Conservation (phyloP, 2,113 vertebrate species). For the Catagonus wagneri region DNA sequence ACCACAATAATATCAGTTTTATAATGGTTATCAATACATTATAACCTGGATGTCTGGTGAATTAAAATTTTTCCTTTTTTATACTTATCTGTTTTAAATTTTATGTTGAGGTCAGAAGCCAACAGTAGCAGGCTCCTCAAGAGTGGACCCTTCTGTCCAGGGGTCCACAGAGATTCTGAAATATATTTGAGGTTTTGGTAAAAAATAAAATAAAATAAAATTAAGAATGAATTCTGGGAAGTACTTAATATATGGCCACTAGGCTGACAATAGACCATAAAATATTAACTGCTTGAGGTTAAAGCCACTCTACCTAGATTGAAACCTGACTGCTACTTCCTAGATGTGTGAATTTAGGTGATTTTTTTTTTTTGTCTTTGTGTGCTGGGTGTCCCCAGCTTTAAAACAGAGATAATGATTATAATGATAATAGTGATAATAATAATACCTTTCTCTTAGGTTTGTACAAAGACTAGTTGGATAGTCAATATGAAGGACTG, state of each 20-base stretch:
- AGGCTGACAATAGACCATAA: neutral
- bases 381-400: neutral
- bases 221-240: neutral
- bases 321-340: neutral
- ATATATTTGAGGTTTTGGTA: neutral
- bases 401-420: neutral
- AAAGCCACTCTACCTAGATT: neutral
- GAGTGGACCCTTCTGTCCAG: neutral
- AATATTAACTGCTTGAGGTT: neutral
- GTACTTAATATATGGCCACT: neutral
- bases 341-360: neutral
- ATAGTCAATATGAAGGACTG: neutral
- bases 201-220: neutral
- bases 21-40: neutral
- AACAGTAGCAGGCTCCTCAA: fast-evolving
- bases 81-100: neutral
- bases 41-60: neutral
- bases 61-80: neutral
- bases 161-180: neutral
- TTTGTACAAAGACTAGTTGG: neutral
- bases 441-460: neutral
- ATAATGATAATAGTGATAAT: neutral
- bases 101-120: neutral
- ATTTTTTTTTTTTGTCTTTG: neutral
- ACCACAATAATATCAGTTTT: neutral